Base-by-base conservation (phyloP, 2,797 vertebrate species). In the Philypnodon macrostomus region DNA sequence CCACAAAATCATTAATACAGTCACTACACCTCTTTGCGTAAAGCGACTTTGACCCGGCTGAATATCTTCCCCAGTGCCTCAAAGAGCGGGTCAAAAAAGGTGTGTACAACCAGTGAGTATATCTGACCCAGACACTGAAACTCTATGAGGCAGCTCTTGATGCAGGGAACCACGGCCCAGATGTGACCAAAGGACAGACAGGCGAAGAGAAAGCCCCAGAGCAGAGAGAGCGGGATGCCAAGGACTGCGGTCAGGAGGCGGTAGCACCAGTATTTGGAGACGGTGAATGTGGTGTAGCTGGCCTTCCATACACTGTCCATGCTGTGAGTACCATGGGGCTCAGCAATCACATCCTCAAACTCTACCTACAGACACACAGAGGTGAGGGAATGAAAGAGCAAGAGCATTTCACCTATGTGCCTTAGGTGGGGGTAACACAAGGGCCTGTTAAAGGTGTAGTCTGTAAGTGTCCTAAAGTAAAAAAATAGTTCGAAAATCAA, bases 201-300 rank as follows among this genome's bases (percentile, higher is more conserved):
- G 58, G 93, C 93, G 0, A 94, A 94, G 48, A 91, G 83, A 70
- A 93, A 86, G 37, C 92, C 93, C 92, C 92, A 95, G 70, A 94
- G 0, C 46, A 94, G 68, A 0, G 94, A 89, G 57, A 94, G 74
- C 0, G 92, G 93, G 35, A 94, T 54, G 0, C 90, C 90, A 26
- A 93, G 88, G 36, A 93, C 1, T 2, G 89, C 86, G 0, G 92
- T 92, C 32, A 95, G 87, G 59, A 90, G 71, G 7, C 90, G 83
- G 79, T 95, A 95, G 79, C 89, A 93, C 88, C 91, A 93, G 83
- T 90, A 91, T 82, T 93, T 95, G 77, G 91, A 92, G 61, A 90
- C 77, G 0, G 91, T 94, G 84, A 91, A 95, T 61, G 89, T 91
- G 76, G 88, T 90, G 70, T 88, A 88, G 84, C 94, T 94, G 78